Percentiles rank a stretch among this genome's conserved stretches.
These are phyloP conservation scores for Xestobium rufovillosum DNA, from an alignment of 2,888 invertebrate genomes.

Conservation along the genomic window DNA sequence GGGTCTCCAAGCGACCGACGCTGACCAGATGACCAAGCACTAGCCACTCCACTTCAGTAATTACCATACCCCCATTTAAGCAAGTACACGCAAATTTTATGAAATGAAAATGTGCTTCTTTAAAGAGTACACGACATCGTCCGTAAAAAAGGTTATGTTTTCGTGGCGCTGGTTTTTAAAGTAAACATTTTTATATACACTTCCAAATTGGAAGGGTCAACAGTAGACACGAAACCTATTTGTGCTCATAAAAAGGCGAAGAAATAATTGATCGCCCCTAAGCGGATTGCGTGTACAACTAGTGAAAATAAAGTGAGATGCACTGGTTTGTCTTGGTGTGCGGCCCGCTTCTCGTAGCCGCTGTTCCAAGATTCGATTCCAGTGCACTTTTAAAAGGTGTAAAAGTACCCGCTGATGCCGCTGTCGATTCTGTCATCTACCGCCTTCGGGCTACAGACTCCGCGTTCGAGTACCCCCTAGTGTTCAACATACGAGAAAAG, in stretches of 20 bases:
- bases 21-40: slow-evolving; percentile 38
- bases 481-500: slow-evolving; percentile 70
- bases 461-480: slow-evolving; percentile 78
- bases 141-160: slow-evolving; percentile 5
- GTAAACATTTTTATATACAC: neutral
- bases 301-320: slow-evolving; percentile 11
- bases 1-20: slow-evolving; percentile 35
- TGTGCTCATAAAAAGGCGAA: slow-evolving; percentile 20
- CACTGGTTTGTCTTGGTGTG: slow-evolving; percentile 18
- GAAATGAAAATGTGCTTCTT: slow-evolving; percentile 17
- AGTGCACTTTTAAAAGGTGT: slow-evolving; percentile 76
- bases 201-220: slow-evolving; percentile 22
- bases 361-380: slow-evolving; percentile 78
- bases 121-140: slow-evolving; percentile 9
- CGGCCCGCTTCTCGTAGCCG: slow-evolving; percentile 33
- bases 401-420: slow-evolving; percentile 75
- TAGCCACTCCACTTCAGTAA: no score
- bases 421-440: slow-evolving; percentile 78
- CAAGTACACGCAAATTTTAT: no score
- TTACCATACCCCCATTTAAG: slow-evolving; percentile 26
- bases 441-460: slow-evolving; percentile 81
- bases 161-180: slow-evolving; percentile 7
- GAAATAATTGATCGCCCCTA: slow-evolving; percentile 26
- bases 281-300: slow-evolving; percentile 25
- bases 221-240: slow-evolving; percentile 23